Evolutionary conservation across 2,888 invertebrate genomes (phyloP).

Genomic region (Drosophila leonis): DNA sequence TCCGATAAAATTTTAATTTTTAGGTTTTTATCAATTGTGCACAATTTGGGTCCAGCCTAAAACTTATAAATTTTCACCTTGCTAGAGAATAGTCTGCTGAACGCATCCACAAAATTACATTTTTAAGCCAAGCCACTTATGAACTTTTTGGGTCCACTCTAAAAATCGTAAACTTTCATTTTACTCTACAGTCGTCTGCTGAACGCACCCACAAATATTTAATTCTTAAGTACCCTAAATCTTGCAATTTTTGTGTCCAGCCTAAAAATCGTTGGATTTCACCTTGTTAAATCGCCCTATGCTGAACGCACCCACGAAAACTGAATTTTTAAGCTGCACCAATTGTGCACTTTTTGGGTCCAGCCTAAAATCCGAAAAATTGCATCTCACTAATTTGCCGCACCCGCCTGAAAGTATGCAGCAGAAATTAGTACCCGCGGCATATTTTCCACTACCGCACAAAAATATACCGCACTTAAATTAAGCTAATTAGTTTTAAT

Average conservation of each 20-base stretch:
- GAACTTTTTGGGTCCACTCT: background rate
- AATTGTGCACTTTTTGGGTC: background rate
- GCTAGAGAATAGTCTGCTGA: too few relatives aligned
- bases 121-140: too few relatives aligned
- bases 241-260: background rate
- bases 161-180: too few relatives aligned
- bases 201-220: background rate
- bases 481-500: background rate
- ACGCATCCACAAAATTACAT: background rate
- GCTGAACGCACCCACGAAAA: background rate
- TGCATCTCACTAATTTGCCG: background rate
- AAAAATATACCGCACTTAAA: background rate
- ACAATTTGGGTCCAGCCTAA: too few relatives aligned
- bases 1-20: too few relatives aligned
- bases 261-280: background rate
- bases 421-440: background rate
- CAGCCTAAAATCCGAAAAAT: background rate
- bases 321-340: background rate
- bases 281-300: background rate
- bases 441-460: background rate
- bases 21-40: too few relatives aligned
- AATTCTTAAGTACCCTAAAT: background rate
- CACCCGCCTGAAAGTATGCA: constrained; percentile 7
- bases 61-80: too few relatives aligned
- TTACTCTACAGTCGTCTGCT: background rate